phyloP scores from a whole-genome alignment of 2,888 invertebrate genomes.

The Chaitophorus viminalis region DNA sequence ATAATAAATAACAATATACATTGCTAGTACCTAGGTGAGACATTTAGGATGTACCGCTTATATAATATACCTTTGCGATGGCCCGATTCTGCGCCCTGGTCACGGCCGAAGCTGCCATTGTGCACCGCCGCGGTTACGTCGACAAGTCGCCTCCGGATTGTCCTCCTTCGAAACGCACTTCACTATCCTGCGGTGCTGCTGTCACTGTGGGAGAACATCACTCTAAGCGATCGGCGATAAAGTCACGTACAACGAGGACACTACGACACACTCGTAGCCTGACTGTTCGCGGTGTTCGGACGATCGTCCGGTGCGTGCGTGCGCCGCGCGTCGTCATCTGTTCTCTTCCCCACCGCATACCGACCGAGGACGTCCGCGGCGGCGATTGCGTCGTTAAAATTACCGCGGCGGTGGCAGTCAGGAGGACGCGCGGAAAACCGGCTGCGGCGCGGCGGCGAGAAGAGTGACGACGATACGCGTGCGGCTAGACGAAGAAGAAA shows the following conservation, averaged over 20 bases:
- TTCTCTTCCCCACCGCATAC: neutral
- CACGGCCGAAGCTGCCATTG: constrained; percentile 26
- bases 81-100: constrained; percentile 37
- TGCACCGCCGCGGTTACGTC: neutral
- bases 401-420: neutral
- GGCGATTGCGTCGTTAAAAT: neutral
- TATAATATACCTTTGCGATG: constrained; percentile 46
- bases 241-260: neutral
- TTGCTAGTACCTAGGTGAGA: no score
- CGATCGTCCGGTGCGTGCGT: neutral
- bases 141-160: neutral
- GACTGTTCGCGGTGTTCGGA: neutral
- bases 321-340: neutral
- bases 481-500: neutral
- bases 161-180: neutral
- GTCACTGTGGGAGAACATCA: no score
- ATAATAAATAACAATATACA: no score
- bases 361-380: neutral
- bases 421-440: neutral
- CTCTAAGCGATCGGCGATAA: neutral
- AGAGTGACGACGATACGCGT: neutral
- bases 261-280: neutral
- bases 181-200: neutral
- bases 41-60: neutral
- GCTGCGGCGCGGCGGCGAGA: neutral